Conservation (phyloP, 2,888 invertebrate genomes). For the Melanotus villosus region DNA sequence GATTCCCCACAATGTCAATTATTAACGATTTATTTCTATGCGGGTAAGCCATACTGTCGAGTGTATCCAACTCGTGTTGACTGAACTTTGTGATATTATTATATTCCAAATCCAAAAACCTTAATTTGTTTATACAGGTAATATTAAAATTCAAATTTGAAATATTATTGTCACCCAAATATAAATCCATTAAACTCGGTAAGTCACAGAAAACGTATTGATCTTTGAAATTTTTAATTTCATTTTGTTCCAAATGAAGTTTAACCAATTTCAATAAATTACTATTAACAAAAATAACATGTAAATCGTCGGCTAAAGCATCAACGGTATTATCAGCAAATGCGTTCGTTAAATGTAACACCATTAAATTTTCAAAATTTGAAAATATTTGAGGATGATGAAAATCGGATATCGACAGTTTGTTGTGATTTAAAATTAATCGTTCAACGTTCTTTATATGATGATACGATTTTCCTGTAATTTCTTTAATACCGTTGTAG, state of each 20-base stretch:
- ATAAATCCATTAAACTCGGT: constrained; percentile 76
- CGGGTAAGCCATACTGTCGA: constrained; percentile 72
- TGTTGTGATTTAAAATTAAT: constrained; percentile 80
- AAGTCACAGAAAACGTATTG: constrained; percentile 79
- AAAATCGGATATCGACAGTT: constrained; percentile 75
- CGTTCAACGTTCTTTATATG: constrained; percentile 79
- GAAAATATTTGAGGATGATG: constrained; percentile 80
- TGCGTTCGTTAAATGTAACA: constrained; percentile 81
- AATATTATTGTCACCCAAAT: constrained; percentile 78
- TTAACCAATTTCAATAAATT: constrained; percentile 77
- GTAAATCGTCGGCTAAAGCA: constrained; percentile 76
- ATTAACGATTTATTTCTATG: constrained; percentile 69
- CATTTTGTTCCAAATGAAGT: constrained; percentile 83
- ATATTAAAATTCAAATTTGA: constrained; percentile 77
- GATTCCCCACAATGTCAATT: constrained; percentile 78
- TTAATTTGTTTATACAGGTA: constrained; percentile 75
- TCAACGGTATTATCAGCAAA: constrained; percentile 77
- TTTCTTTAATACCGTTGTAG: constrained; percentile 79
- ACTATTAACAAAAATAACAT: constrained; percentile 80
- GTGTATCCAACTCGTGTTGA: constrained; percentile 71
- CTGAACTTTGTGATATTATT: constrained; percentile 76
- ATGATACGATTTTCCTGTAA: constrained; percentile 82
- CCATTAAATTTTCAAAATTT: constrained; percentile 78
- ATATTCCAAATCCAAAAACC: constrained; percentile 78
- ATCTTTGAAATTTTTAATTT: constrained; percentile 78